Conservation (phyloP, 2,797 vertebrate species). For the Poeciliopsis turneri region DNA sequence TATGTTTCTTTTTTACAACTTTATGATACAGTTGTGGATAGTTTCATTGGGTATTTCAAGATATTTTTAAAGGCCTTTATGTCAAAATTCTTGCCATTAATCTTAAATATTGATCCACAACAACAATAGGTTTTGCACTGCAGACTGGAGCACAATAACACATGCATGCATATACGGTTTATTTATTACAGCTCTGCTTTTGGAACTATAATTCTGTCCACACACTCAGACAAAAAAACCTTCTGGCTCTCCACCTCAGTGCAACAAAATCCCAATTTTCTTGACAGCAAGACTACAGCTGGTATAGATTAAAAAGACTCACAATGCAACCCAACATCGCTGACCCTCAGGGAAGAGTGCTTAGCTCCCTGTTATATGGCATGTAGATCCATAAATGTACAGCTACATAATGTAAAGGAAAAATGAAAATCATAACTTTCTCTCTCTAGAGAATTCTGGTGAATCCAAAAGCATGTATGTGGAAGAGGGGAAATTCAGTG, state of each 20-base stretch:
- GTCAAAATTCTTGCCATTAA: neutral
- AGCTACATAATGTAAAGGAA: neutral
- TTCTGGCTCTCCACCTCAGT: neutral
- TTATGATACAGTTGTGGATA: neutral
- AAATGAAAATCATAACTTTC: neutral
- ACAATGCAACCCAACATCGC: neutral
- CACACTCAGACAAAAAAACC: neutral
- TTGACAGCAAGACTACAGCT: neutral
- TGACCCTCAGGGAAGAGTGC: neutral
- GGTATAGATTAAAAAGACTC: neutral
- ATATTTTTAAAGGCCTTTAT: neutral
- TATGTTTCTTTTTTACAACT: neutral
- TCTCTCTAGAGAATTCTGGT: neutral
- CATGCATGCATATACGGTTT: neutral
- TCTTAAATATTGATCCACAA: neutral
- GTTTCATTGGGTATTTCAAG: neutral
- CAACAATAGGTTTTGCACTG: neutral
- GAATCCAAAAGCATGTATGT: neutral
- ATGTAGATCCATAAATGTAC: neutral
- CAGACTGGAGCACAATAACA: neutral
- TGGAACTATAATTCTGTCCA: neutral
- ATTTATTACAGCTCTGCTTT: neutral
- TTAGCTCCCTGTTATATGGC: neutral
- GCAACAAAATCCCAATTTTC: neutral
- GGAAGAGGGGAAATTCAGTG: neutral